These are phyloP conservation scores for Pseudococcus viburni DNA, from an alignment of 2,888 invertebrate genomes.

Conservation along the genomic window DNA sequence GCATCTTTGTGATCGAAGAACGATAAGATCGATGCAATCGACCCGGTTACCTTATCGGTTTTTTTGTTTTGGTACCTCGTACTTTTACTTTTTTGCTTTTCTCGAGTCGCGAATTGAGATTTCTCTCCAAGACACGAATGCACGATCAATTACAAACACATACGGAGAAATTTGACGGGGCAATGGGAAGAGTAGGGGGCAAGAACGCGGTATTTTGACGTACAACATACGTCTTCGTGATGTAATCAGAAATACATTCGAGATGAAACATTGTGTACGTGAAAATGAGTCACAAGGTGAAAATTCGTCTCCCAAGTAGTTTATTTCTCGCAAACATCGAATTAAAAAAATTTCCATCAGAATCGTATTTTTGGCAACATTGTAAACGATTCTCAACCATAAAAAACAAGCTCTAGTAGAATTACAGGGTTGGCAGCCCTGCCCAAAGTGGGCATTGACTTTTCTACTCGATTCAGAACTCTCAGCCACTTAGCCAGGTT, in stretches of 20 bases:
- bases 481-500: not conserved
- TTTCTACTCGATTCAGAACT: not conserved
- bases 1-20: not conserved
- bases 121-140: not conserved
- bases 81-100: constrained; percentile 14
- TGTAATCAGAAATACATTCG: not conserved
- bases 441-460: not conserved
- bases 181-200: not conserved
- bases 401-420: not conserved
- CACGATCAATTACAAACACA: not conserved
- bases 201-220: not conserved
- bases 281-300: too few species aligned
- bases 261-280: too few species aligned
- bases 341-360: too few species aligned
- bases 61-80: not conserved
- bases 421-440: not conserved
- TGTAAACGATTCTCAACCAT: too few species aligned
- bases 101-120: not conserved
- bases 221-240: not conserved
- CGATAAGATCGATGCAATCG: not conserved
- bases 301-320: too few species aligned
- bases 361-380: too few species aligned
- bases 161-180: not conserved
- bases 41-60: not conserved
- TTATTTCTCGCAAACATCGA: too few species aligned